A percentile compares a stretch with the other conserved stretches of the same genome.
Conservation (phyloP, 2,797 vertebrate species). For the Rhincodon typus region DNA sequence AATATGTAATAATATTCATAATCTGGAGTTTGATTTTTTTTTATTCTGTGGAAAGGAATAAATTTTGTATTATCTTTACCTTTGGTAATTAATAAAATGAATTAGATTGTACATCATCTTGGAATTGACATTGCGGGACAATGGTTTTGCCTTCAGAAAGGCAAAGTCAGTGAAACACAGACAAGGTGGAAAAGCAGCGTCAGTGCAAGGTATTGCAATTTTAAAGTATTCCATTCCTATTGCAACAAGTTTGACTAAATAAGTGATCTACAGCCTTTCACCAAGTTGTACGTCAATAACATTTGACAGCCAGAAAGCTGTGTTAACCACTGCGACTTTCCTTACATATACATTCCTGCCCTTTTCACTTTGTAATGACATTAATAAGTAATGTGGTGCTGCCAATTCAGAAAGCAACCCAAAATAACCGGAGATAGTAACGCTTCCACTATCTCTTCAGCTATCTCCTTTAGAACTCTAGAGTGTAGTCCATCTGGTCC, state of each 20-base stretch:
- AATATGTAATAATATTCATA: not conserved
- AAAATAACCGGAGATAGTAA: not conserved
- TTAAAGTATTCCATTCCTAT: not conserved
- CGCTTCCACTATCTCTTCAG: too few relatives aligned
- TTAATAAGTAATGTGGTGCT: not conserved
- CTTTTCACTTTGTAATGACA: not conserved
- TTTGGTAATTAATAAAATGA: not conserved
- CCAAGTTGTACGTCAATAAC: not conserved
- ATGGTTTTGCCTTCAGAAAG: not conserved
- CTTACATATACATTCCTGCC: not conserved
- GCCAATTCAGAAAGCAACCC: conserved; percentile 19
- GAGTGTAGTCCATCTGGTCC: too few relatives aligned
- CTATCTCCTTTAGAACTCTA: too few relatives aligned
- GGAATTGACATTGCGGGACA: not conserved
- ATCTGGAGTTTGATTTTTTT: not conserved
- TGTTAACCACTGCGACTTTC: too few relatives aligned
- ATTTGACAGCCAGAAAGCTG: not conserved
- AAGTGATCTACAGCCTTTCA: not conserved
- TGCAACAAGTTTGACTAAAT: not conserved
- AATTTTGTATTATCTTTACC: not conserved
- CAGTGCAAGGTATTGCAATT: not conserved
- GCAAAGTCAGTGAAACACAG: not conserved
- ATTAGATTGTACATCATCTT: not conserved
- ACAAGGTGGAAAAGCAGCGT: not conserved
- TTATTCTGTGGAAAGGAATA: not conserved